phyloP scores from a whole-genome alignment of 1,140 invertebrate species.

The Parasteatoda tepidariorum region DNA sequence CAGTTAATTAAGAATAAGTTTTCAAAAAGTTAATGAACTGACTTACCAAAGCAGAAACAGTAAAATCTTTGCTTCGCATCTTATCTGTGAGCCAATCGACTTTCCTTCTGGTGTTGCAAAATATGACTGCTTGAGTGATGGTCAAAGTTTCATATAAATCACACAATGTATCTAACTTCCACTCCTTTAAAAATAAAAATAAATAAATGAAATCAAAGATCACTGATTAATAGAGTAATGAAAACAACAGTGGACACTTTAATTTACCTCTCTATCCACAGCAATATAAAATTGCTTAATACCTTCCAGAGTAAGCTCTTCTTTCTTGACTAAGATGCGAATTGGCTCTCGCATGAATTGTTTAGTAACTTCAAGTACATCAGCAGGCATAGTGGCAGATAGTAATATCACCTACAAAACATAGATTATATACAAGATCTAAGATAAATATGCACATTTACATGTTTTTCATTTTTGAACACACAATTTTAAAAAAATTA shows the following conservation, averaged over 20 bases:
- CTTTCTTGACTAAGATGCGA: slow-evolving; percentile 97
- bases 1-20: too few species aligned
- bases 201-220: not conserved
- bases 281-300: slow-evolving; percentile 98
- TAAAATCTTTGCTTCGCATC: slow-evolving; percentile 95
- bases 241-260: too few species aligned
- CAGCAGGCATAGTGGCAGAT: slow-evolving; percentile 66
- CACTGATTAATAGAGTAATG: too few species aligned
- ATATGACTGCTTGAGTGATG: slow-evolving; percentile 99
- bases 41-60: slow-evolving; percentile 93
- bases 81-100: slow-evolving; percentile 96
- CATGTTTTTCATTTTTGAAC: too few species aligned
- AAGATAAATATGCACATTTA: too few species aligned
- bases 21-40: too few species aligned
- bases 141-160: slow-evolving; percentile 98
- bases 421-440: too few species aligned
- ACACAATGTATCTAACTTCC: slow-evolving; percentile 97
- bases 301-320: slow-evolving; percentile 98
- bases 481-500: too few species aligned
- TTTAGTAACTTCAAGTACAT: slow-evolving; percentile 82
- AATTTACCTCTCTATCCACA: slow-evolving; percentile 88
- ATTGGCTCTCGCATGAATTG: slow-evolving; percentile 98
- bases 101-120: slow-evolving; percentile 99
- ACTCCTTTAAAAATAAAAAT: slow-evolving; percentile 75
- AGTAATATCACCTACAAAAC: slow-evolving; percentile 63